Conservation (phyloP, 2,113 vertebrate species). For the Gymnorhina tibicen region DNA sequence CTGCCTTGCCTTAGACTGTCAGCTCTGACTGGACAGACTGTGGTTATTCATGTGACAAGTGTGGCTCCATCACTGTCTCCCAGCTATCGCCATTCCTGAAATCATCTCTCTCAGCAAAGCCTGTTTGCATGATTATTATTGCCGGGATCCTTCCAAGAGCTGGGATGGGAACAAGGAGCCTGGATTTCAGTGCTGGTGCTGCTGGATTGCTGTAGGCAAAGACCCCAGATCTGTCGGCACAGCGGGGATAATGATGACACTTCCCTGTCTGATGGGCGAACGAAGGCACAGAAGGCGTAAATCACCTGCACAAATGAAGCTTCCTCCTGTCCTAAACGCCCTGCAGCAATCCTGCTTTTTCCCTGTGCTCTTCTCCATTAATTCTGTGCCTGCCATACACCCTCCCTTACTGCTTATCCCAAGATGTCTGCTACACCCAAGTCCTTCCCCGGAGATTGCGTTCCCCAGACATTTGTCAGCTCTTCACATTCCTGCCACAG, state of each 20-base stretch:
- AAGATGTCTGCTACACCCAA: background rate
- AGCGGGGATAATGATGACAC: background rate
- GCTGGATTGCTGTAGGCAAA: background rate
- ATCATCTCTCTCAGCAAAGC: background rate
- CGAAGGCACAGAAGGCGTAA: background rate
- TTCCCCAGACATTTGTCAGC: background rate
- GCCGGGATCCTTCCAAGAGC: background rate
- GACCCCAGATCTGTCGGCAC: background rate
- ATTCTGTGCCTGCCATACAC: background rate
- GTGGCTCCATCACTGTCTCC: background rate
- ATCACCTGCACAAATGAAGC: background rate
- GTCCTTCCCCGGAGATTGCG: background rate
- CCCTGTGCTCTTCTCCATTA: background rate
- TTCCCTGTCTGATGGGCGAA: background rate
- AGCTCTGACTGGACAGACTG: background rate
- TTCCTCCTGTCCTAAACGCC: background rate
- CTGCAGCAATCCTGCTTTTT: background rate
- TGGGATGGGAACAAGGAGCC: background rate
- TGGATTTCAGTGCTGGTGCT: background rate
- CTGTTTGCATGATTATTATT: background rate
- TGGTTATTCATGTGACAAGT: background rate
- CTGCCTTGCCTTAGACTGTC: background rate
- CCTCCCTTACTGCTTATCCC: background rate
- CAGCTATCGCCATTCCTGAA: background rate
- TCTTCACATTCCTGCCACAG: background rate